Evolutionary conservation across 2,797 vertebrate species (phyloP), one percentile per base, ranked within the genome.

Genomic region (Etheostoma perlongum): DNA sequence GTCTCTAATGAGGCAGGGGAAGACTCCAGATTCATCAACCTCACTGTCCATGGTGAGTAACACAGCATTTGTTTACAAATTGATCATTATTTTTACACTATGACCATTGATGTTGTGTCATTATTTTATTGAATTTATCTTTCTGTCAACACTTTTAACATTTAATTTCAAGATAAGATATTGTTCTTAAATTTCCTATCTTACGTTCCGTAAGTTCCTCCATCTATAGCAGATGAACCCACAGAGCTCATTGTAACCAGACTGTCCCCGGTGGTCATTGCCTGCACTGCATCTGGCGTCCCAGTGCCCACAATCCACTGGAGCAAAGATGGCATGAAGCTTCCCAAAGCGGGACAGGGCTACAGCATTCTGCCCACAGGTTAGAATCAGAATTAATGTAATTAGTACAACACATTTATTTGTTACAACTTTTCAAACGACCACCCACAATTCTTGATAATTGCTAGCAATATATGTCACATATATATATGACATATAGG

Each of bases 221-320:
- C 98, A 12, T 97, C 97, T 15, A 96, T 99, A 89, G 97, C 98
- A 42, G 98, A 99, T 85, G 98, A 99, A 87, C 94, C 95, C 63
- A 94, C 96, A 0, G 96, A 99, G 73, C 86, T 99, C 4, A 84
- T 97, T 54, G 96, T 98, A 14, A 98, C 93, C 82, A 97, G 89
- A 82, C 86, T 95, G 21, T 96, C 96, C 79, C 94, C 97, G 1
- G 94, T 96, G 16, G 77, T 99, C 53, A 95, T 99, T 18, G 94
- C 96, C 51, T 99, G 98, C 87, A 96, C 96, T 1, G 95, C 95
- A 0, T 96, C 96, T 0, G 98, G 98, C 0, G 95, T 99, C 72
- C 98, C 98, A 0, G 6, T 86, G 49, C 98, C 98, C n/a, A 86
- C 90, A 0, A 81, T 99, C 77, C 92, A 95, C 55, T 99, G 98